Conservation (phyloP, 2,888 invertebrate genomes). For the Autographa pulchrina region DNA sequence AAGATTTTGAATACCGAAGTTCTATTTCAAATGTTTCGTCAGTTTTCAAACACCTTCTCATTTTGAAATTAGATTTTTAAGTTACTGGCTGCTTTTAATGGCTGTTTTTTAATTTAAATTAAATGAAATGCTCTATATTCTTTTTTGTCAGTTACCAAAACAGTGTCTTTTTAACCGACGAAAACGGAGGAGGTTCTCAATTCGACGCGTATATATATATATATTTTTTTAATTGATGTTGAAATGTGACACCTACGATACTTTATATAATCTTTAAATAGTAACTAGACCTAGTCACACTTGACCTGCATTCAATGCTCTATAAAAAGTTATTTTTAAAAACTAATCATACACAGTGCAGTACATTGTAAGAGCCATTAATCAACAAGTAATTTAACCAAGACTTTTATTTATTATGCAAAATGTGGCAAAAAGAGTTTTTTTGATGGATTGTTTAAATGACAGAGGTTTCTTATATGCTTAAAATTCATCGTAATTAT, state of each 20-base stretch:
- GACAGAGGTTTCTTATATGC: neutral
- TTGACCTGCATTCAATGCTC: slow-evolving; percentile 41
- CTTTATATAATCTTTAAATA: slow-evolving; percentile 25
- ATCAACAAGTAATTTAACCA: slow-evolving; percentile 19
- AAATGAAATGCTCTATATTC: neutral
- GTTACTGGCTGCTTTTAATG: neutral
- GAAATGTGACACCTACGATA: too few species aligned
- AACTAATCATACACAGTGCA: slow-evolving; percentile 24
- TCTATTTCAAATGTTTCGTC: neutral
- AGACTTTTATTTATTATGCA: too few species aligned
- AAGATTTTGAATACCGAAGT: neutral
- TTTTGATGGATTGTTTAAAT: neutral
- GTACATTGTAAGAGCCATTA: slow-evolving; percentile 7
- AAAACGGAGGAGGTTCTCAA: too few species aligned
- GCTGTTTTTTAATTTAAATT: neutral
- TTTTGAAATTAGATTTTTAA: slow-evolving; percentile 8
- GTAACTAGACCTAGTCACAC: slow-evolving; percentile 32
- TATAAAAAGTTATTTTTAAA: slow-evolving; percentile 34
- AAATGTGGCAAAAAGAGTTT: too few species aligned
- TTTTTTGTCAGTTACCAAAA: too few species aligned
- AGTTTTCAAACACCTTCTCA: neutral
- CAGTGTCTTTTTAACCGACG: too few species aligned
- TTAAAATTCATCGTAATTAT: too few species aligned
- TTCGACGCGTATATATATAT: too few species aligned
- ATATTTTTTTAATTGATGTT: too few species aligned